Evolutionary conservation across 2,888 invertebrate genomes (phyloP).

Genomic region (Eurois occulta): DNA sequence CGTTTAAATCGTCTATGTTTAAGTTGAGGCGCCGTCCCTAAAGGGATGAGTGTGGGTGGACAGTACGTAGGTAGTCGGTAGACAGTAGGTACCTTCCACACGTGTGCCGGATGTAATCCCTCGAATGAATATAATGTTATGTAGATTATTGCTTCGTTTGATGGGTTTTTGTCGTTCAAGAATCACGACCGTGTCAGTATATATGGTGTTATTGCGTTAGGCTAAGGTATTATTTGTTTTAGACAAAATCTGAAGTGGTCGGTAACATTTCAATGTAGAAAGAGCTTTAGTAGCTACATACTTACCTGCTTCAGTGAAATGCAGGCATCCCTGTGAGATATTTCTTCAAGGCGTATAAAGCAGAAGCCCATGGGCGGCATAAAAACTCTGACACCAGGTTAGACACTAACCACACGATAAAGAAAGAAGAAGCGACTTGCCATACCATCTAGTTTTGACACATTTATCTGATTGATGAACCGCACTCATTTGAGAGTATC

Average conservation of each 20-base stretch:
- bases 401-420: too few relatives aligned
- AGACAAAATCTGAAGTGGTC: neutral
- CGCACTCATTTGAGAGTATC: neutral
- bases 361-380: too few relatives aligned
- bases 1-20: conserved; percentile 57
- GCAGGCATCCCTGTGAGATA: too few relatives aligned
- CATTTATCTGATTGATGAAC: neutral
- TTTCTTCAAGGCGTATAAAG: too few relatives aligned
- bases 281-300: neutral
- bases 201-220: neutral
- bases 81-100: conserved; percentile 43
- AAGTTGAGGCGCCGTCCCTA: conserved; percentile 49
- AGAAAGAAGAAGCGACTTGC: neutral
- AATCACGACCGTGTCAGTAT: conserved; percentile 19
- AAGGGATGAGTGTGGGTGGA: conserved; percentile 69
- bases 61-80: conserved; percentile 59
- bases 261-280: neutral
- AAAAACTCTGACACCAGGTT: too few relatives aligned
- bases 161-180: conserved; percentile 53
- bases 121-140: conserved; percentile 60
- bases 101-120: conserved; percentile 72
- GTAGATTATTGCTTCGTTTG: conserved; percentile 60
- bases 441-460: neutral
- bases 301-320: too few relatives aligned
- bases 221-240: neutral